Conservation (phyloP, 2,888 invertebrate genomes). For the Drosophila yooni region DNA sequence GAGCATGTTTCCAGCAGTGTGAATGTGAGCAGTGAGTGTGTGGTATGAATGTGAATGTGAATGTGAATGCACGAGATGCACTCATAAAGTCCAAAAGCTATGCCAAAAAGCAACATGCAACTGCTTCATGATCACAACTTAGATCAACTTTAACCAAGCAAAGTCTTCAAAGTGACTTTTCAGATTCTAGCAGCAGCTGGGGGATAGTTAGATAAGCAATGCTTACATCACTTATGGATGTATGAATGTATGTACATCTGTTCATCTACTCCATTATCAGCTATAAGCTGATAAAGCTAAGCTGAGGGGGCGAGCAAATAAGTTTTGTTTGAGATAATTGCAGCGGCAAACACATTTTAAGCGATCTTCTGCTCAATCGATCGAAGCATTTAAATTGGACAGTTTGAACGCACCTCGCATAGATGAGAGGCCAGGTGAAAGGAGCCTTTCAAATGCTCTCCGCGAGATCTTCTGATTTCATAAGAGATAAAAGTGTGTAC, state of each 20-base stretch:
- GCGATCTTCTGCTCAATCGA: background rate
- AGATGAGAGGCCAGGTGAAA: background rate
- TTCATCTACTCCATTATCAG: background rate
- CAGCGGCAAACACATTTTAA: background rate
- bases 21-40: background rate
- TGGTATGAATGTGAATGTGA: background rate
- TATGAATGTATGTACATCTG: background rate
- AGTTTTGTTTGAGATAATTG: background rate
- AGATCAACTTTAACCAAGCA: background rate
- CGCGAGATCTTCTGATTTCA: background rate
- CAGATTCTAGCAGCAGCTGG: background rate
- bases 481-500: background rate
- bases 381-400: background rate
- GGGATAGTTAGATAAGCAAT: background rate
- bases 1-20: slow-evolving; percentile 24
- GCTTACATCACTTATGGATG: background rate
- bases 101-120: background rate
- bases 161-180: background rate
- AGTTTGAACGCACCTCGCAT: background rate
- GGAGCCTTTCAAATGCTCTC: background rate
- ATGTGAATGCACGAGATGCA: slow-evolving; percentile 22
- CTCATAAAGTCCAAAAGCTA: slow-evolving; percentile 1
- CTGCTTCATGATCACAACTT: background rate
- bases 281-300: background rate
- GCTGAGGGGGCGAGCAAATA: no score